A percentile compares a stretch with the other conserved stretches of the same genome.
phyloP scores from a whole-genome alignment of 2,797 vertebrate species.

The Gila robusta region DNA sequence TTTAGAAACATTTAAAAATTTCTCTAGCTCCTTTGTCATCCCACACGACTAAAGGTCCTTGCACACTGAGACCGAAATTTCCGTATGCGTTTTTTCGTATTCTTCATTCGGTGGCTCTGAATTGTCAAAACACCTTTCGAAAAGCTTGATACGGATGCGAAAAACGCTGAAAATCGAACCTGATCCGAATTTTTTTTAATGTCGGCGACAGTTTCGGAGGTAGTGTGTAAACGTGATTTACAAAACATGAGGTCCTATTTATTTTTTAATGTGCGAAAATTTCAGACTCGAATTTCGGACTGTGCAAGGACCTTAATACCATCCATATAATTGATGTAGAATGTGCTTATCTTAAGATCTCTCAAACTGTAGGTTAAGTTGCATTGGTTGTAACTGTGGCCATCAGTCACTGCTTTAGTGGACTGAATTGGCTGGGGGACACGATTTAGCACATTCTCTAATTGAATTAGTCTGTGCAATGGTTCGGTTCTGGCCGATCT shows the following conservation, averaged over 20 bases:
- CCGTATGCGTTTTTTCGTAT: too few relatives aligned
- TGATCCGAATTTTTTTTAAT: too few relatives aligned
- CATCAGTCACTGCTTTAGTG: constrained; percentile 30
- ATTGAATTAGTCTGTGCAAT: constrained; percentile 70
- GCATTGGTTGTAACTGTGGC: constrained; percentile 17
- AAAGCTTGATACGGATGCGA: too few relatives aligned
- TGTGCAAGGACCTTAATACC: background rate
- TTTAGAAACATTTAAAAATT: background rate
- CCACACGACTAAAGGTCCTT: background rate
- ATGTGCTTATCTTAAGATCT: constrained; percentile 6
- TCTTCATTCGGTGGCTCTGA: too few relatives aligned
- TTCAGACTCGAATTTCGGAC: too few relatives aligned
- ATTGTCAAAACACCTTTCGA: too few relatives aligned
- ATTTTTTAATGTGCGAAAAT: too few relatives aligned
- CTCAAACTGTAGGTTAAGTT: constrained; percentile 5
- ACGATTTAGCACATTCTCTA: constrained; percentile 55
- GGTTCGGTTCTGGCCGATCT: constrained; percentile 64
- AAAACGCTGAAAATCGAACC: too few relatives aligned
- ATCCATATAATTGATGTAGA: background rate
- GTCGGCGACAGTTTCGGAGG: too few relatives aligned
- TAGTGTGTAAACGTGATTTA: too few relatives aligned
- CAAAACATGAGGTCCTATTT: too few relatives aligned
- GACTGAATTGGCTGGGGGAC: constrained; percentile 39
- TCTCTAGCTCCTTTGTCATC: background rate
- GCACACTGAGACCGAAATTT: too few relatives aligned